Base-by-base conservation (phyloP, 2,888 invertebrate genomes). In the Lochmaea capreae region DNA sequence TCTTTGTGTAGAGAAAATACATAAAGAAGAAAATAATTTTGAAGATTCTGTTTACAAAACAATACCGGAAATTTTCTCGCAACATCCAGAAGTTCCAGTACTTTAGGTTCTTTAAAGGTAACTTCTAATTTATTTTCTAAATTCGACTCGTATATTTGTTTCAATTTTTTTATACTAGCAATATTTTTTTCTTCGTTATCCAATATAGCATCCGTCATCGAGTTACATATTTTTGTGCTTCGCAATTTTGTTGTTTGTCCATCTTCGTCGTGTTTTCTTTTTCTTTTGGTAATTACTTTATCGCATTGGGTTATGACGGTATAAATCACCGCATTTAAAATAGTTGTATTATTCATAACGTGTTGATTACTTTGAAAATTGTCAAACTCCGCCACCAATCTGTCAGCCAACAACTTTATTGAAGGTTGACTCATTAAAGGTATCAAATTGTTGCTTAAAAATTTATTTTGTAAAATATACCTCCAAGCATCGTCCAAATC, bases 381-480 rank as follows among this genome's bases (percentile, higher is more conserved):
- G 67, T 77, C 65, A 68, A 75, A 71, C 74, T 67, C 66, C 14
- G 58, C 72, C 2, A 82, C 65, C 16, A 82, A 16, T 52, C 75
- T 74, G 67, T 83, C 82, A 9, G 81, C 74, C 62, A 84, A 69
- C 57, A 71, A 69, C 18, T 79, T 70, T 18, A 82, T 72, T 10
- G 76, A 70, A 16, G 62, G 49, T 10, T 74, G 70, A 52, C 84
- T 82, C 81, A 85, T 81, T 79, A 81, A 82, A 11, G 78, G 71
- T 33, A 86, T 39, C 62, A 86, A 71, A 72, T 80, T 76, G 16
- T 82, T 81, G 4, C 83, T 73, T 14, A 83, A 79, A 67, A 85
- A 86, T 73, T 81, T 80, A 72, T 86, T 84, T n/a, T 74, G 70
- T 42, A 85, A 71, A 43, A 87, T 77, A 74, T 83, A 80, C 65